Base-by-base conservation (phyloP, 2,888 invertebrate genomes). In the Epinotia ramella region DNA sequence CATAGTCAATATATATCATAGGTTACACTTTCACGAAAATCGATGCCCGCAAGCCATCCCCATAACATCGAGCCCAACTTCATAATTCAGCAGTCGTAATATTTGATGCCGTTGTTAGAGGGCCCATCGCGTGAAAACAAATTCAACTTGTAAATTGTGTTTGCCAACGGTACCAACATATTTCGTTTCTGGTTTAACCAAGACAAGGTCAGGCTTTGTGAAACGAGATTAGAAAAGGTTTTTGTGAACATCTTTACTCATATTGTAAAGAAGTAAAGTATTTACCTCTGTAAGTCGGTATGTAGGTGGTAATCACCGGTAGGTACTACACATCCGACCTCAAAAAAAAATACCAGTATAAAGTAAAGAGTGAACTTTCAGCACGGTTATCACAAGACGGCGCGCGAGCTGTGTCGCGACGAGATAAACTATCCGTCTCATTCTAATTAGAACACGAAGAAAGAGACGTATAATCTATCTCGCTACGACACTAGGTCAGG, bases 81-180 rank as follows among this genome's bases (percentile, higher is more conserved):
- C 64, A 59, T 65, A 69, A 74, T 74, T 74, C 68, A 20, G 64
- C 12, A 28, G 64, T 69, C 73, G 74, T 74, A 74, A 69, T 59
- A 74, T 70, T 74, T 64, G 68, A 73, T 63, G 68, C 44, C 65
- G 68, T 44, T 62, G 40, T 56, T 67, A 40, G 60, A 33, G 33
- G 9, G 40, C 28, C 73, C 46, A 73, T 68, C 53, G 63, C 28
- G 28, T 63, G 46, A 63, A 69, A 73, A 73, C 68, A 69, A 73
- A 63, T 64, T 57, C 63, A 57, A 73, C 63, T 63, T 33, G 68
- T 18, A 63, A 73, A 73, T 68, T 46, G n/a, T 69, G 64, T 69
- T 68, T 68, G 64, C 18, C 24, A 59, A 57, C 16, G 40, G 13
- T 60, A 20, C n/a, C 49, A 33, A 65, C 49, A 65, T 64, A 74